Percentiles rank a stretch among this genome's conserved stretches.
Evolutionary conservation across 1,140 invertebrate genomes (phyloP).

Genomic region (Octopus sinensis): DNA sequence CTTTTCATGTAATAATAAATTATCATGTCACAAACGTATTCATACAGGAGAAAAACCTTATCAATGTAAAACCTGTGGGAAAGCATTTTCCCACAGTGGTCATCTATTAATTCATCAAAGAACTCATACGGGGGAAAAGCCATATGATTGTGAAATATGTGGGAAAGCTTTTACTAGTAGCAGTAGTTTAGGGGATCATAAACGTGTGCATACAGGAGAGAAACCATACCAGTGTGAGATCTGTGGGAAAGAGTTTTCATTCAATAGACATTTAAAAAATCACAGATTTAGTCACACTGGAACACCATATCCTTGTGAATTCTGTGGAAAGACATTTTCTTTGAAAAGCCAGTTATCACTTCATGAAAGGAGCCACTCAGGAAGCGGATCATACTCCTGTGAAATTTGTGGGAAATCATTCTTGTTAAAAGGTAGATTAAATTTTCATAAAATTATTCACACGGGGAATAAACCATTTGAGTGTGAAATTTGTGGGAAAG

Average conservation of each 20-base stretch:
- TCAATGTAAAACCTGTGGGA: constrained; percentile 25
- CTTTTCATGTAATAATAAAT: neutral
- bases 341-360: too few species aligned
- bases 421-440: constrained; percentile 61
- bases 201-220: constrained; percentile 49
- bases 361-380: constrained; percentile 58
- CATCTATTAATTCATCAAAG: constrained; percentile 63
- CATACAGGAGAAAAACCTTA: constrained; percentile 58
- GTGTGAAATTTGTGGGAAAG: constrained; percentile 89
- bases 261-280: too few species aligned
- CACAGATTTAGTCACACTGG: too few species aligned
- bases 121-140: constrained; percentile 65
- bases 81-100: constrained; percentile 13
- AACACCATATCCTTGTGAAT: too few species aligned
- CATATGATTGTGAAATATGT: constrained; percentile 21
- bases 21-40: constrained; percentile 20
- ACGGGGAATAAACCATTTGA: constrained; percentile 53
- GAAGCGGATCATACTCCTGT: constrained; percentile 25
- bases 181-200: constrained; percentile 34
- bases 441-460: constrained; percentile 19
- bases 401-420: constrained; percentile 25
- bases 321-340: too few species aligned
- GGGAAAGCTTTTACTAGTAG: constrained; percentile 23
- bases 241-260: constrained; percentile 41
- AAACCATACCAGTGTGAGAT: constrained; percentile 48